Evolutionary conservation across 2,113 vertebrate genomes (phyloP), one percentile per base, ranked within the genome.

Genomic region (Myocastor coypus): DNA sequence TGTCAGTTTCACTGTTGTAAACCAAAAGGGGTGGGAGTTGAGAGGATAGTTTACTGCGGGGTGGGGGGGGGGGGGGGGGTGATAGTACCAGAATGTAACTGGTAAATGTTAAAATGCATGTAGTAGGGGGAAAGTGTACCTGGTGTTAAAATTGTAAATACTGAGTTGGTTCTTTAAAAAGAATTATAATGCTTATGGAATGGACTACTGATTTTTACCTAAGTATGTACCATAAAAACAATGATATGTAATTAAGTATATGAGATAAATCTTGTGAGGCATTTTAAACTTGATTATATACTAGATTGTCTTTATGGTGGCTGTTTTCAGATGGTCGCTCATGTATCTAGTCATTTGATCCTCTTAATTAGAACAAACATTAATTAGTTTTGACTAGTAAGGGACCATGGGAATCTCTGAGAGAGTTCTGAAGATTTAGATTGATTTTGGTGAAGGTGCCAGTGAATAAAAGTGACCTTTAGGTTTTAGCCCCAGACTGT

Each of bases 241-340:
- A 57, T 87, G n/a, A 57, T 40, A 80, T 77, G 30, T 94, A 28
- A 86, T 87, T 92, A 86, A 68, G 40, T 89, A 63, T 85, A 20
- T 52, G 5, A 81, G 40, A 20, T 96, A 81, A 87, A 87, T 83
- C 92, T 93, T 86, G 66, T 90, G 42, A 40, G 37, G 20, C 63
- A 55, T 86, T 95, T 95, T 97, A 89, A 89, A 73, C 42, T 96
- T 96, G 75, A 96, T 95, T 92, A 69, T 75, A 83, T 82, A 69
- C 40, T 55, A 69, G 92, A 68, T 91, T 96, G n/a, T 87, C 34
- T 92, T 81, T 94, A 66, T 78, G 46, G 83, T 85, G 57, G 46
- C 61, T 95, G 32, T 92, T 61, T 95, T 92, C 55, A 90, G 14
- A 77, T 69, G 90, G 37, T 89, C 87, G 34, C 7, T 85, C 16